Evolutionary conservation across 1,140 invertebrate genomes (phyloP).

Genomic region (Ceratosolen fusciceps): DNA sequence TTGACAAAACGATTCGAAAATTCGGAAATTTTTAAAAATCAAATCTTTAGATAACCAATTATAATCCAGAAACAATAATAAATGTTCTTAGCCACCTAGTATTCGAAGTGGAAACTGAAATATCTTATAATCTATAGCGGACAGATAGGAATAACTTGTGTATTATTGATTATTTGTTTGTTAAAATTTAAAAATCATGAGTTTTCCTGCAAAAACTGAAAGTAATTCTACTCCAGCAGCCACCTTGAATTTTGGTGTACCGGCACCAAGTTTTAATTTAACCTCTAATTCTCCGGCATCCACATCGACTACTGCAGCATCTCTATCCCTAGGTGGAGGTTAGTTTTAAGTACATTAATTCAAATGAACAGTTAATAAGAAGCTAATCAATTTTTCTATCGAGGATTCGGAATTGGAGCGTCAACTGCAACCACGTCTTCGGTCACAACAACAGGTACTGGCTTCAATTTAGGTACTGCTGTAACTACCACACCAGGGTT

Average conservation of each 20-base stretch:
- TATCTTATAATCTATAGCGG: conserved; percentile 9
- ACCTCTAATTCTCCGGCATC: conserved; percentile 41
- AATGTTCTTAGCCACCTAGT: conserved; percentile 16
- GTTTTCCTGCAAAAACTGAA: conserved; percentile 60
- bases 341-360: background rate
- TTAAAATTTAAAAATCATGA: conserved; percentile 53
- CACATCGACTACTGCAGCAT: conserved; percentile 31
- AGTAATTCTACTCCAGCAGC: conserved; percentile 58
- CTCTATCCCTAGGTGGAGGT: background rate
- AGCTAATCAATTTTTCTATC: conserved; percentile 6
- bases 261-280: conserved; percentile 49
- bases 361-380: background rate
- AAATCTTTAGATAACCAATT: background rate
- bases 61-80: background rate
- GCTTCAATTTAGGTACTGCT: conserved; percentile 48
- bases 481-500: conserved; percentile 44
- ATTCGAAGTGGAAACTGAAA: background rate
- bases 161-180: background rate
- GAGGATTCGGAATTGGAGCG: conserved; percentile 56
- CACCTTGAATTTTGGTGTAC: conserved; percentile 45
- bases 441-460: conserved; percentile 53
- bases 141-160: background rate
- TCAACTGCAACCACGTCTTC: conserved; percentile 61
- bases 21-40: no score
- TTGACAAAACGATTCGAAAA: no score